Base-by-base conservation (phyloP, 1,140 invertebrate genomes). In the Riptortus pedestris region DNA sequence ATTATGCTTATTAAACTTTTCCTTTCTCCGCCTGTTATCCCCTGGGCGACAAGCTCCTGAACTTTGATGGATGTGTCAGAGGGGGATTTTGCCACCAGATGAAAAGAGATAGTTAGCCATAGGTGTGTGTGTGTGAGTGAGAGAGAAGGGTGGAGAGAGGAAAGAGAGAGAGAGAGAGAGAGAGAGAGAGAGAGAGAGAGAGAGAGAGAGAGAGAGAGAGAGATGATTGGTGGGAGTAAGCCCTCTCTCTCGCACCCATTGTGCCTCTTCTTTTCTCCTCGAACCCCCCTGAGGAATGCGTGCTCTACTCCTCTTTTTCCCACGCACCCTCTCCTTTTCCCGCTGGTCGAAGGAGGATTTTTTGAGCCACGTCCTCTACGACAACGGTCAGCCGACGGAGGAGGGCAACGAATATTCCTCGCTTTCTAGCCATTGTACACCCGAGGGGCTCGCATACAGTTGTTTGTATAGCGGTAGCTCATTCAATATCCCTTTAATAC, bases 401-500 rank as follows among this genome's bases (percentile, higher is more conserved):
- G 18, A 24, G 20, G 26, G 26, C 51, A 55, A 55, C 18, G 51
- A 55, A 55, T 55, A 55, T 55, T 55, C 51, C 51, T 24, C 51
- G 51, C 51, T 55, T 55, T 55, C 51, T 55, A 55, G 22, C 51
- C 24, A 55, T 55, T 55, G 51, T 55, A 55, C 24, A 24, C 51
- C 51, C 22, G 3, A 55, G 24, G 45, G n/a, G 5, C 31, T 38
- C 31, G 51, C 51, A 55, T 55, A 55, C 51, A 55, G 51, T 55
- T 55, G 51, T 55, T 55, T 55, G 51, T 55, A 55, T 55, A 55
- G 51, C 51, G 51, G 51, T 24, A 18, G 51, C n/a, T 55, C 51
- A 55, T 55, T 55, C 51, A 55, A 55, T 55, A 55, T 55, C 51
- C 51, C 51, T 55, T 24, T 55, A 55, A 55, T 55, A 55, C 51